Percentiles rank a stretch among this genome's conserved stretches.
These are phyloP conservation scores for Pterocles orientalis DNA, from an alignment of 2,113 vertebrate species.

Conservation along the genomic window DNA sequence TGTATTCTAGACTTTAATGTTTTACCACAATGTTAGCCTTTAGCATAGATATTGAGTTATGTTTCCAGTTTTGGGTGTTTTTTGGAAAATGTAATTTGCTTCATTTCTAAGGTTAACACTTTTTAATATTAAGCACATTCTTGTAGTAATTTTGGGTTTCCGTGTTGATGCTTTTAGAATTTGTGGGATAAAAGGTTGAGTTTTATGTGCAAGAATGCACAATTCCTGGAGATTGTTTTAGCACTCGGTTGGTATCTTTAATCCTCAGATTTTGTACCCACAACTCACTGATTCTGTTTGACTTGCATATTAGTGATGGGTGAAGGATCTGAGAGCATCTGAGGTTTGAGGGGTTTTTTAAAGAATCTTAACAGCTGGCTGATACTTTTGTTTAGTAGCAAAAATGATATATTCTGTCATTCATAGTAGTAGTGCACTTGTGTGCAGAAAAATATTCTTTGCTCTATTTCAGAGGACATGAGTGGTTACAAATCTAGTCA, in stretches of 20 bases:
- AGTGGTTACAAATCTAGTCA: not conserved
- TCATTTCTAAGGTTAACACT: not conserved
- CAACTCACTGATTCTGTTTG: not conserved
- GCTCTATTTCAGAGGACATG: not conserved
- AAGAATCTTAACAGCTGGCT: not conserved
- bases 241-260: not conserved
- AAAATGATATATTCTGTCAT: not conserved
- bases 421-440: not conserved
- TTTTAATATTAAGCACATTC: not conserved
- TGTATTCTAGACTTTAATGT: not conserved
- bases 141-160: not conserved
- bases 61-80: not conserved
- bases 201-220: not conserved
- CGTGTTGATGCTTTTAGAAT: not conserved
- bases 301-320: not conserved
- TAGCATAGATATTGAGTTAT: not conserved
- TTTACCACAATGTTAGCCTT: not conserved
- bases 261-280: not conserved
- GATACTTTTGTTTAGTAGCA: not conserved
- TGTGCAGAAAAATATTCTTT: not conserved
- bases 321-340: not conserved
- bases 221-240: not conserved
- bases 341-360: not conserved
- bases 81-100: not conserved
- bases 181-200: not conserved